A percentile compares a stretch with the other conserved stretches of the same genome.
Conservation (phyloP, 2,888 invertebrate genomes). For the Xestia rhomboidea region DNA sequence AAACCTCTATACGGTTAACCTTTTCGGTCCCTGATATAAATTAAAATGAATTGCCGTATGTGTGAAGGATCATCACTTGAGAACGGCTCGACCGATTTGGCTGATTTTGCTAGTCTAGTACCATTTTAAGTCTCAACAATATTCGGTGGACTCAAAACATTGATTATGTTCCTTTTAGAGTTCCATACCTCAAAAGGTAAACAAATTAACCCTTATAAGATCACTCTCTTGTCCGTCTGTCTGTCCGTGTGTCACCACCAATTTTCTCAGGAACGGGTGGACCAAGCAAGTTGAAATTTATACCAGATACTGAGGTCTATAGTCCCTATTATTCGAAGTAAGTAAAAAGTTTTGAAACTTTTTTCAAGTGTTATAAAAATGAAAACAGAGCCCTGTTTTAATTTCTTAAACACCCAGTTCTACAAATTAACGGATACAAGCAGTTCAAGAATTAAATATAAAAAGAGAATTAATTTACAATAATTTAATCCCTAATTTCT, state of each 20-base stretch:
- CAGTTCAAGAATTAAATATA: neutral
- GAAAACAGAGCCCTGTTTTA: too few species aligned
- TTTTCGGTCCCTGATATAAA: neutral
- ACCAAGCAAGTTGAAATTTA: too few species aligned
- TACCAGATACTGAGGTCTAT: too few species aligned
- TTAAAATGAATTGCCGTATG: neutral
- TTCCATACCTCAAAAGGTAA: too few species aligned
- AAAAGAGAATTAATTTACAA: neutral
- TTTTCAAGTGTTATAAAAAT: too few species aligned
- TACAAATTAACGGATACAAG: neutral
- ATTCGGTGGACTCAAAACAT: neutral
- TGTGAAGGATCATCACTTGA: neutral
- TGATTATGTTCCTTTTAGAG: neutral
- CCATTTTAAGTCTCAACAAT: neutral
- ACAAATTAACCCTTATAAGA: too few species aligned
- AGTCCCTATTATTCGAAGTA: too few species aligned
- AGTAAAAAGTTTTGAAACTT: too few species aligned
- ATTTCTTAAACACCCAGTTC: neutral
- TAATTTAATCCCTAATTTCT: neutral
- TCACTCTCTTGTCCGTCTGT: too few species aligned
- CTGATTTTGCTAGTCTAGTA: neutral
- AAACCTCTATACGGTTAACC: neutral
- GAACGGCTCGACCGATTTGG: neutral
- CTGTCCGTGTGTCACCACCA: too few species aligned
- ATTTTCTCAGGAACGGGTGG: too few species aligned